A percentile compares a stretch with the other conserved stretches of the same genome.
Evolutionary conservation across 1,140 invertebrate genomes (phyloP).

Genomic region (Procambarus clarkii): DNA sequence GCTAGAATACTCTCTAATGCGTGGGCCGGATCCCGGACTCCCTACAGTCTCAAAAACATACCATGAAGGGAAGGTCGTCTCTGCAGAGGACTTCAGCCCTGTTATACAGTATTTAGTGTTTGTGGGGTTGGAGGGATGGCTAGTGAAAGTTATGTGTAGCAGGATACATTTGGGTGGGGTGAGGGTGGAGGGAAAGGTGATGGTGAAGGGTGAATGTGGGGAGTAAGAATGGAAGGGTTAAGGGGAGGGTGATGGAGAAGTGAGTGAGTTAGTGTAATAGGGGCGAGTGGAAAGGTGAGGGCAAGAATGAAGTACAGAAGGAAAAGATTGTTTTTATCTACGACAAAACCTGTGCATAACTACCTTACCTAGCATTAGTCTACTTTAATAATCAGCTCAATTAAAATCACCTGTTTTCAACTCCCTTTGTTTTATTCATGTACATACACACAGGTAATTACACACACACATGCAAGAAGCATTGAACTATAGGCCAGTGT

Average conservation of each 20-base stretch:
- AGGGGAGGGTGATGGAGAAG: not conserved
- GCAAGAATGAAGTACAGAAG: too few species aligned
- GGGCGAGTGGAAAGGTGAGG: too few species aligned
- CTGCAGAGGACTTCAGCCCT: not conserved
- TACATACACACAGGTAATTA: too few species aligned
- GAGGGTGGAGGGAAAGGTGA: too few species aligned
- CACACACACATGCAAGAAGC: too few species aligned
- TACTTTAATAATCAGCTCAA: conserved; percentile 18
- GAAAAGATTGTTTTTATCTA: not conserved
- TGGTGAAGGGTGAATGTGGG: too few species aligned
- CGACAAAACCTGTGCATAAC: conserved; percentile 7
- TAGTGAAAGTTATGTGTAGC: too few species aligned
- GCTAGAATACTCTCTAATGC: conserved; percentile 5
- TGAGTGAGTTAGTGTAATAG: too few species aligned
- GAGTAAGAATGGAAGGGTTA: too few species aligned
- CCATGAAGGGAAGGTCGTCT: not conserved
- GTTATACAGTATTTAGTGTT: not conserved
- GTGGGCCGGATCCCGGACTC: not conserved
- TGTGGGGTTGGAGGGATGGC: too few species aligned
- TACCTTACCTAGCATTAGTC: not conserved
- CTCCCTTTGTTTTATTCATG: not conserved
- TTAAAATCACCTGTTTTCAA: conserved; percentile 9
- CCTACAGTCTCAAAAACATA: not conserved
- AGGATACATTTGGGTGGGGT: too few species aligned
- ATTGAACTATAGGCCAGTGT: too few species aligned